Base-by-base conservation (phyloP, 1,140 invertebrate species). In the Halesus radiatus region DNA sequence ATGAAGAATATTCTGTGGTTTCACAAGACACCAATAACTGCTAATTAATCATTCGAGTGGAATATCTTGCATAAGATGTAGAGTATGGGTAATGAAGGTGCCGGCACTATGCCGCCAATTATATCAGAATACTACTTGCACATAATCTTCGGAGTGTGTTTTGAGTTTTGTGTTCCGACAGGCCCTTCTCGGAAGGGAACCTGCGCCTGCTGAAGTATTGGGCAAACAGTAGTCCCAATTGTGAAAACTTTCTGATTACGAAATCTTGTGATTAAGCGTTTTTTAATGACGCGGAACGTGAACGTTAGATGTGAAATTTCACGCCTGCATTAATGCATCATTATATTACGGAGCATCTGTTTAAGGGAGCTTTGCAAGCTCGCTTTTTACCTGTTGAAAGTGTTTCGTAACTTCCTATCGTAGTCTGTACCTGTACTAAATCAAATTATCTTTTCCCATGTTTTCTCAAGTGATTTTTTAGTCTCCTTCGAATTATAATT, bases 41-140 rank as follows among this genome's bases (percentile, higher is more conserved):
- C 68, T 50, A 72, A 72, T 72, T 72, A 72, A 72, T 72, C 68
- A 72, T 72, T 72, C 68, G 10, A 23, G 18, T 23, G 23, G 45
- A 20, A 10, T 72, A 20, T 52, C 20, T 72, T 72, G 29, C 10
- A 66, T 32, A n/a, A 32, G 20, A 56, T 7, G 18, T 22, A 22
- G 54, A 56, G n/a, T n/a, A 56, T 16, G 3, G 29, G 62, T 66
- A 22, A 32, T 29, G 3, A 10, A 37, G 68, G 52, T 23, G 54
- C 68, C 68, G 13, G 8, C 23, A 53, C 45, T 52, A 26, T 8
- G 50, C 68, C 22, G 22, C 45, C 68, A 72, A 72, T 72, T 20
- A 72, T 52, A 32, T 32, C 62, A 66, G 15, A 20, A 20, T 68
- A 3, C 64, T 20, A 68, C n/a, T n/a, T n/a, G 32, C 58, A 37